phyloP scores from a whole-genome alignment of 2,113 vertebrate species.

The Baryphthengus martii region DNA sequence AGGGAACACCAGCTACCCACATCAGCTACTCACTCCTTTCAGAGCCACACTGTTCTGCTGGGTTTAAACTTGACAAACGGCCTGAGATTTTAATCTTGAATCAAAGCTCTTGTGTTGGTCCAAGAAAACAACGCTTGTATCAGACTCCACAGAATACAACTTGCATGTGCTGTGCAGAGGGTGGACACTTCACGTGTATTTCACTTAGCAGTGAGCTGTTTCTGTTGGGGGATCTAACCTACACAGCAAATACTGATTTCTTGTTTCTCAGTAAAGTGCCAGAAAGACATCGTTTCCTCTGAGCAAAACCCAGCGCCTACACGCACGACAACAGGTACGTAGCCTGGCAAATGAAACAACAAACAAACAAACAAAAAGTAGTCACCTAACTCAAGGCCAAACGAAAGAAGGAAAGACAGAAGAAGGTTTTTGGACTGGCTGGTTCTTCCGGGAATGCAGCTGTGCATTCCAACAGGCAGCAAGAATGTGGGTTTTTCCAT shows the following conservation, averaged over 20 bases:
- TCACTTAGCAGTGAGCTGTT: neutral
- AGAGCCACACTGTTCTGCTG: neutral
- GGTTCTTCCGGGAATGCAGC: constrained; percentile 26
- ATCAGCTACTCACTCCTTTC: neutral
- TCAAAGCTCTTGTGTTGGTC: neutral
- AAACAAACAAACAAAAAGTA: neutral
- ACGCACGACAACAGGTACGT: rapidly evolving
- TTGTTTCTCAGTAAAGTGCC: neutral
- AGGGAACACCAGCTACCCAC: neutral
- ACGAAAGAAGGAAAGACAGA: neutral
- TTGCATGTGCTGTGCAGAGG: neutral
- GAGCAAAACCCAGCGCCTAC: neutral
- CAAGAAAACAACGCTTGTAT: neutral
- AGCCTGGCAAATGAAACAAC: neutral
- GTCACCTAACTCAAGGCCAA: neutral
- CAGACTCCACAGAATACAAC: neutral
- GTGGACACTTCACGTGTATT: neutral
- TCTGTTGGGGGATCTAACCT: neutral
- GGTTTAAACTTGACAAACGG: neutral
- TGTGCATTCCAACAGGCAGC: constrained; percentile 45
- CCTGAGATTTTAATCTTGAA: neutral
- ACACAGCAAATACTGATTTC: neutral
- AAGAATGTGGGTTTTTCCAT: constrained; percentile 61
- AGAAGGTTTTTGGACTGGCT: neutral
- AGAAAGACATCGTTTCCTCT: neutral